phyloP scores from a whole-genome alignment of 2,113 vertebrate species.

The Probosciger aterrimus region DNA sequence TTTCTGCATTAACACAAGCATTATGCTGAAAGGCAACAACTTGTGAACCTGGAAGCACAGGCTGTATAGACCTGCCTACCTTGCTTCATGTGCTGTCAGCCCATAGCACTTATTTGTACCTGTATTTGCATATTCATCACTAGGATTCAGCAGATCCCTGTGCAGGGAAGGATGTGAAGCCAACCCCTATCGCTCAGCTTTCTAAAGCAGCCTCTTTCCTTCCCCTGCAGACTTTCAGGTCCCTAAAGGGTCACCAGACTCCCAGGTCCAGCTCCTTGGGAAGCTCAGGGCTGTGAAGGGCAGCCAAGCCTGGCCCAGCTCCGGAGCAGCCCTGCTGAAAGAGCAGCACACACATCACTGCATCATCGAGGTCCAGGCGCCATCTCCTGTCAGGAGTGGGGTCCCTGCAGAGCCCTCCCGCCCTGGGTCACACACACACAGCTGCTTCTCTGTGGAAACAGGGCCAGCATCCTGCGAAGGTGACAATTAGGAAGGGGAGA shows the following conservation, averaged over 20 bases:
- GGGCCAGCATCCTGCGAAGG: neutral
- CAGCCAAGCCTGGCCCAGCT: neutral
- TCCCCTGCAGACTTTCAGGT: neutral
- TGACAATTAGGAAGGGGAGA: neutral
- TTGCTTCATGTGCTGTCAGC: neutral
- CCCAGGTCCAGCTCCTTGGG: neutral
- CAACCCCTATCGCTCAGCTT: neutral
- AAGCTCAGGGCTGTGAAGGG: neutral
- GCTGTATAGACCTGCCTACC: neutral
- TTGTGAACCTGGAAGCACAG: neutral
- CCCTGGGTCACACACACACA: neutral
- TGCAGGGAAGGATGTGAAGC: neutral
- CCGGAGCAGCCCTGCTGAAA: neutral
- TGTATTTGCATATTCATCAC: neutral
- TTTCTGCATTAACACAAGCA: neutral
- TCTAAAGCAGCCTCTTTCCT: neutral
- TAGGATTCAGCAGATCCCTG: neutral
- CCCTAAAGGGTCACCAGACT: neutral
- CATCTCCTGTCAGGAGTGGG: neutral
- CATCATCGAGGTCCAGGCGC: rapidly evolving
- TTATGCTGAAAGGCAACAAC: neutral
- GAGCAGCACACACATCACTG: neutral
- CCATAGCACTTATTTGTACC: neutral
- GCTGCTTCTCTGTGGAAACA: neutral
- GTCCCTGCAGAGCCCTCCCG: neutral